Base-by-base conservation (phyloP, 2,797 vertebrate genomes). In the Limosa lapponica region DNA sequence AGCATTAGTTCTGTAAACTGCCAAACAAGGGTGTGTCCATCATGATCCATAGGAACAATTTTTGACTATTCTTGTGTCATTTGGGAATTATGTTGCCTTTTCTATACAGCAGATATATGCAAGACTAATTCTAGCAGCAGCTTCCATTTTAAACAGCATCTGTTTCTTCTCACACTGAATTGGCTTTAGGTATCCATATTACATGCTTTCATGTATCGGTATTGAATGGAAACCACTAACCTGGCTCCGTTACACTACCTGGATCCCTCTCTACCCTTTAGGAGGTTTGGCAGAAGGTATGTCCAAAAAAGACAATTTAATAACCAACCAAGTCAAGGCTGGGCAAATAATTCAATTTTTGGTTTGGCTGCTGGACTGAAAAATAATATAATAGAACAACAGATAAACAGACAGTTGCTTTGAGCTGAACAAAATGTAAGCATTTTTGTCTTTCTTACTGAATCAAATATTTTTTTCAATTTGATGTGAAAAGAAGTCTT, bases 261-360 rank as follows among this genome's bases (percentile, higher is more conserved):
- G 99, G 99, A 99, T 99, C 55, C 99, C 99, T 17, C 67, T 99
- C 13, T 99, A 99, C 91, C 99, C 99, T 13, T 96, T 99, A 36
- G 99, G 99, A 49, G 98, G 97, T 65, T 87, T 99, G 95, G 98
- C 99, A 94, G 99, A 99, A 99, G 99, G 99, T 99, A 98, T 41
- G 97, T 93, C 41, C 59, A 5, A 80, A 75, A 84, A 93, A 84
- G 16, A 19, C 16, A 44, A 8, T 32, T 81, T 51, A 28, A 46
- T 51, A 44, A 64, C 27, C 30, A n/a, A 37, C 3, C 0, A 69
- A 58, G 37, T 59, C 1, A 23, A 82, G 32, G n/a, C 39, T 81
- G 46, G 28, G 78, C 13, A 79, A 67, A 28, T 28, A 87, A 82
- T 8, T 87, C 15, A 8, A 12, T 36, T 41, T 62, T 82, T 44